phyloP scores from a whole-genome alignment of 1,140 invertebrate species.

The Habropoda laboriosa region DNA sequence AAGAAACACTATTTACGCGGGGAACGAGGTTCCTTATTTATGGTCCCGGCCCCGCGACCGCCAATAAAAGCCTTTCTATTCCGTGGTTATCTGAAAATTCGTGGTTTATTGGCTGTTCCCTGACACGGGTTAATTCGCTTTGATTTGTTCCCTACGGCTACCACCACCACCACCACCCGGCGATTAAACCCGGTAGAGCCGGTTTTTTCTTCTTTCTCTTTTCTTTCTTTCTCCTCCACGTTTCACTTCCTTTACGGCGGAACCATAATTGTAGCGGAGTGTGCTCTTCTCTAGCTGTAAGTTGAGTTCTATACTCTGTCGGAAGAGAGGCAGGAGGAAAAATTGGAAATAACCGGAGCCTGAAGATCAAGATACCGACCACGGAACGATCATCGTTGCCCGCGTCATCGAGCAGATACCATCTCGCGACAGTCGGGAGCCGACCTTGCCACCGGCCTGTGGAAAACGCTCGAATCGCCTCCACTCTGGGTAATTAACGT shows the following conservation, averaged over 20 bases:
- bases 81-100: constrained; percentile 42
- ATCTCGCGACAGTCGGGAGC: constrained; percentile 63
- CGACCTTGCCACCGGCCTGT: constrained; percentile 53
- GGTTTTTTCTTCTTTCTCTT: not conserved
- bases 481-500: constrained; percentile 55
- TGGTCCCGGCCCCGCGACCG: constrained; percentile 6
- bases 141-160: constrained; percentile 19
- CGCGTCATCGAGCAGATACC: constrained; percentile 61
- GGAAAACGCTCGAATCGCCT: constrained; percentile 38
- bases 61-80: constrained; percentile 36
- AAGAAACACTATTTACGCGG: constrained; percentile 31
- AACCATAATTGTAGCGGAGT: no score
- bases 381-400: constrained; percentile 59
- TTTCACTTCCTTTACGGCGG: no score
- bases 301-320: no score
- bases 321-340: constrained; percentile 13
- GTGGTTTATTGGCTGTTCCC: constrained; percentile 32
- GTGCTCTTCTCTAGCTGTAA: no score
- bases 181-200: constrained; percentile 8
- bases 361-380: constrained; percentile 52
- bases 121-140: constrained; percentile 17
- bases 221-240: no score
- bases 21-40: constrained; percentile 42
- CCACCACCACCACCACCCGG: no score
- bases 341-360: constrained; percentile 44